A percentile compares a stretch with the other conserved stretches of the same genome.
These are phyloP conservation scores for Drosophila cardini DNA, from an alignment of 1,140 invertebrate genomes.

Conservation along the genomic window DNA sequence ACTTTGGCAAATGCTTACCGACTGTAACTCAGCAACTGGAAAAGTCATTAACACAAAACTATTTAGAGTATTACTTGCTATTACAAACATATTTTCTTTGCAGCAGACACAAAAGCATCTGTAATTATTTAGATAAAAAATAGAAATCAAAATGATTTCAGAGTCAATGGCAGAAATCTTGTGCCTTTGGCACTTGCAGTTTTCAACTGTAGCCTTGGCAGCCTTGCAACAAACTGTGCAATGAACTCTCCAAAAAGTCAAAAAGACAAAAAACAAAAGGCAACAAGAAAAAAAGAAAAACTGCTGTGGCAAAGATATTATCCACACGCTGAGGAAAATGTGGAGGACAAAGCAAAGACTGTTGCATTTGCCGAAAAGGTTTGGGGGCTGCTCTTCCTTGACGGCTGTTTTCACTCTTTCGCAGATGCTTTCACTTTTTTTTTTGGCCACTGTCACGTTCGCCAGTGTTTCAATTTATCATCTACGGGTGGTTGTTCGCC, in stretches of 20 bases:
- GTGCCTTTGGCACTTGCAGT: conserved; percentile 20
- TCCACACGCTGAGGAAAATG: conserved; percentile 28
- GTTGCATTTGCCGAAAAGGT: conserved; percentile 28
- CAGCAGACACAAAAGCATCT: conserved; percentile 11
- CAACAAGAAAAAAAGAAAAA: not conserved
- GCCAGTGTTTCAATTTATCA: conserved; percentile 75
- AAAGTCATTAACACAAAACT: conserved; percentile 32
- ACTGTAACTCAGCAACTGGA: conserved; percentile 20
- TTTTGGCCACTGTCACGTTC: conserved; percentile 75
- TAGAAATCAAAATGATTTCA: not conserved
- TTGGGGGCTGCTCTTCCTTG: conserved; percentile 64
- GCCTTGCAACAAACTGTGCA: conserved; percentile 50
- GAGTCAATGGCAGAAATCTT: not conserved
- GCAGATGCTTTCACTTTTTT: conserved; percentile 78
- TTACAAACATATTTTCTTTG: conserved; percentile 3
- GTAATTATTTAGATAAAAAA: not conserved
- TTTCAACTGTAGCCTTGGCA: conserved; percentile 20
- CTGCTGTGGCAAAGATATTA: conserved; percentile 8
- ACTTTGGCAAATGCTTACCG: conserved; percentile 17
- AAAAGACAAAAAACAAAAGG: not conserved
- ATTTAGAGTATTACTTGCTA: conserved; percentile 1
- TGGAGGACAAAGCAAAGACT: conserved; percentile 33
- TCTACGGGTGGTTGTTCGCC: conserved; percentile 57
- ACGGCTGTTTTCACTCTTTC: conserved; percentile 55
- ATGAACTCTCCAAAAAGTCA: conserved; percentile 50